Conservation (phyloP, 1,140 invertebrate species). For the Temnothorax curvispinosus region DNA sequence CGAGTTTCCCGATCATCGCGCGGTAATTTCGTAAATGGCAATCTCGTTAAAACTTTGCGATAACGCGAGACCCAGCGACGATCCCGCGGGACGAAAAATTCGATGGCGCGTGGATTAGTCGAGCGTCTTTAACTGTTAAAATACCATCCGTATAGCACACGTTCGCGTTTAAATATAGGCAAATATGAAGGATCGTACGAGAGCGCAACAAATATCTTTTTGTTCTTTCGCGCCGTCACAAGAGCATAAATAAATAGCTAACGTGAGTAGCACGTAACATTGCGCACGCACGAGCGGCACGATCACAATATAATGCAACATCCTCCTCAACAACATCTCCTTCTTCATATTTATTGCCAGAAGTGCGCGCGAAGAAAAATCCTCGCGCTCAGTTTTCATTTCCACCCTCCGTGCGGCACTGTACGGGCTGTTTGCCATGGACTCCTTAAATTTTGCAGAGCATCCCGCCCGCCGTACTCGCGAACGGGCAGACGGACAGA, state of each 20-base stretch:
- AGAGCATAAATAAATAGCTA: constrained; percentile 21
- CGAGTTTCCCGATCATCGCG: constrained; percentile 32
- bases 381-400: constrained; percentile 62
- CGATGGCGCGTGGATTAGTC: neutral
- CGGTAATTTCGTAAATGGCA: constrained; percentile 7
- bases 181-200: neutral
- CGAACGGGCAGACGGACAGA: constrained; percentile 45
- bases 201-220: neutral
- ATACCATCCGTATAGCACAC: neutral
- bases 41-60: constrained; percentile 31
- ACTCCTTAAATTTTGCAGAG: constrained; percentile 76
- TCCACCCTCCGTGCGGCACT: constrained; percentile 31
- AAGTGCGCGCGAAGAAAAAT: constrained; percentile 56
- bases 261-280: neutral
- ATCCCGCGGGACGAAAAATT: neutral
- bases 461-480: constrained; percentile 26
- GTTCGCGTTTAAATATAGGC: neutral
- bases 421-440: constrained; percentile 33
- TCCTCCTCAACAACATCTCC: neutral
- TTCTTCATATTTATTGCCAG: constrained; percentile 43
- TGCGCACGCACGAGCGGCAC: constrained; percentile 26
- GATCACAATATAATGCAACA: neutral
- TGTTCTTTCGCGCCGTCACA: neutral
- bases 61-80: neutral
- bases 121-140: neutral